Percentiles rank a stretch among this genome's conserved stretches.
Evolutionary conservation across 2,797 vertebrate genomes (phyloP).

Genomic region (Peromyscus nudipes): DNA sequence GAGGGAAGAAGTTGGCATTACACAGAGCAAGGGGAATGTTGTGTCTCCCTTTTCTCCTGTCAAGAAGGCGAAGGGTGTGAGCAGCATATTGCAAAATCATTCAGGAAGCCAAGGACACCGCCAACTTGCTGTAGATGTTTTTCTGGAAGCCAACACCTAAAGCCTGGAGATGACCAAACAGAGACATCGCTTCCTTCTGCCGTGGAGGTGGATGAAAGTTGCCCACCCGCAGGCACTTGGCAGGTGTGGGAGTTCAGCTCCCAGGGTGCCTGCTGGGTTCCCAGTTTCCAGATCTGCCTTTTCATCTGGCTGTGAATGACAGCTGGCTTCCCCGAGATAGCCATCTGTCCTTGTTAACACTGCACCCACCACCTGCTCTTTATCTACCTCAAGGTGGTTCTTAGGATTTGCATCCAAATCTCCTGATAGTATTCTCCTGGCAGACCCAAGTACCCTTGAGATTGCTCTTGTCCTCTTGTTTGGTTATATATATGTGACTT

Average conservation of each 20-base stretch:
- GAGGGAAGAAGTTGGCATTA: slow-evolving; percentile 65
- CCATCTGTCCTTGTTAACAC: not conserved
- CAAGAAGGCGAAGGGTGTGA: slow-evolving; percentile 71
- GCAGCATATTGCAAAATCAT: slow-evolving; percentile 69
- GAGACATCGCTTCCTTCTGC: slow-evolving; percentile 1
- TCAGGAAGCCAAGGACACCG: slow-evolving; percentile 40
- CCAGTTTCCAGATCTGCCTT: not conserved
- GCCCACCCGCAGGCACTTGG: not conserved
- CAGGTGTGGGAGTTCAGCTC: slow-evolving; percentile 17
- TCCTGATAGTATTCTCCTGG: not conserved
- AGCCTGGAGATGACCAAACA: slow-evolving; percentile 40
- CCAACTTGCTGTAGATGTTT: slow-evolving; percentile 42
- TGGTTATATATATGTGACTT: not conserved
- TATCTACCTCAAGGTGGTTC: not conserved
- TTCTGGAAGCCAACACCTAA: not conserved
- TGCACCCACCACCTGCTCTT: not conserved
- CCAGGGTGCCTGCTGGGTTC: not conserved
- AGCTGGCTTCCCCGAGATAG: not conserved
- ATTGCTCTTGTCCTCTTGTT: not conserved
- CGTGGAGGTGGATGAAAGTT: not conserved
- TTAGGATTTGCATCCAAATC: not conserved
- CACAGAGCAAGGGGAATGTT: slow-evolving; percentile 13
- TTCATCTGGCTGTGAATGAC: not conserved
- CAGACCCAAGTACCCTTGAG: accelerated
- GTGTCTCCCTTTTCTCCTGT: slow-evolving; percentile 56